Conservation (phyloP, 2,797 vertebrate species). For the Molossus molossus region DNA sequence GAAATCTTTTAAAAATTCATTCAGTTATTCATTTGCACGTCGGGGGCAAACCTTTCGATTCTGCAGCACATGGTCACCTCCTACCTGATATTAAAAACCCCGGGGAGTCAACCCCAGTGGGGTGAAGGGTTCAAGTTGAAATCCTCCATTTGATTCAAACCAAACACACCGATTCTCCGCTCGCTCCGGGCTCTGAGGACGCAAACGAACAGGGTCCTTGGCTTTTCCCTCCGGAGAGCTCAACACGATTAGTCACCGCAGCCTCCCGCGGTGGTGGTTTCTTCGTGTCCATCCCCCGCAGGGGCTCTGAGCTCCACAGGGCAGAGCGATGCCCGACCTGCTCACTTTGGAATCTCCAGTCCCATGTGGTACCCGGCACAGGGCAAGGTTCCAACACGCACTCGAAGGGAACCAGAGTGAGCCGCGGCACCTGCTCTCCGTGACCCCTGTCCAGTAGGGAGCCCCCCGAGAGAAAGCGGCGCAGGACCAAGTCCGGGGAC, state of each 20-base stretch:
- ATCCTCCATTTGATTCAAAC: neutral
- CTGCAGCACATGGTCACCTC: neutral
- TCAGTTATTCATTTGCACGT: slow-evolving; percentile 59
- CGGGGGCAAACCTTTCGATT: neutral
- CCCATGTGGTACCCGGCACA: neutral
- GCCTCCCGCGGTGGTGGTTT: neutral
- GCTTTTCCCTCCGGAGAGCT: neutral
- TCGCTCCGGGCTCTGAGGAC: neutral
- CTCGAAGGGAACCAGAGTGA: neutral
- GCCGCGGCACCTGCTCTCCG: too few species aligned
- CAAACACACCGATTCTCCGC: neutral
- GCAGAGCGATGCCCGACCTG: neutral
- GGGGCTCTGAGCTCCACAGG: neutral
- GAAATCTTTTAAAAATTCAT: slow-evolving; percentile 20
- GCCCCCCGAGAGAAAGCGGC: neutral
- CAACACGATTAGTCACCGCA: neutral
- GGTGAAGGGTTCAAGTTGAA: neutral
- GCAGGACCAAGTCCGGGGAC: neutral
- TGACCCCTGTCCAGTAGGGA: neutral
- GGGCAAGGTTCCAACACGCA: neutral
- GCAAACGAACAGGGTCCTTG: neutral
- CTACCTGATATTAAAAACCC: neutral
- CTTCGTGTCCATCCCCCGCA: neutral
- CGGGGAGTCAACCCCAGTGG: too few species aligned
- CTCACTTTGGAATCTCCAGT: neutral